Percentiles rank a stretch among this genome's conserved stretches.
Conservation (phyloP, 64 coral and sea anemone species). For the Montipora capricornis region DNA sequence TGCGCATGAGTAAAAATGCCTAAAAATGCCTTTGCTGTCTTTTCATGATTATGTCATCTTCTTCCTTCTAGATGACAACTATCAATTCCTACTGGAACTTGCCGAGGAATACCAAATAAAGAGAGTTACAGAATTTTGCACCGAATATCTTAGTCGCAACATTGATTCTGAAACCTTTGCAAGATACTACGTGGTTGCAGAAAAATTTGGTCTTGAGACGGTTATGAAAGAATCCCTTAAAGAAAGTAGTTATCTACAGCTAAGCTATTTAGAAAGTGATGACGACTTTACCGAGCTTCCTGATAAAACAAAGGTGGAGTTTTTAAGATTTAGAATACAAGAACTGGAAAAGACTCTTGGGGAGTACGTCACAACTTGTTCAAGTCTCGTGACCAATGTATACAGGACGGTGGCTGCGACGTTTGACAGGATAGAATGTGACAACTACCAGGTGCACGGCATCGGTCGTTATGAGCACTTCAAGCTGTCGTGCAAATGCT, state of each 20-base stretch:
- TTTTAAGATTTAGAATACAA: slow-evolving; percentile 37
- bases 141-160: slow-evolving; percentile 46
- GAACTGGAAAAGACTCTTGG: slow-evolving; percentile 66
- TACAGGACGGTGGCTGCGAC: slow-evolving; percentile 54
- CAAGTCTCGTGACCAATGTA: slow-evolving; percentile 5
- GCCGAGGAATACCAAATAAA: slow-evolving; percentile 73
- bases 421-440: slow-evolving; percentile 36
- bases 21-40: too few relatives aligned
- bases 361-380: slow-evolving; percentile 67
- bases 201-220: slow-evolving; percentile 34
- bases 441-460: slow-evolving; percentile 52
- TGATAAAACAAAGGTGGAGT: slow-evolving; percentile 60
- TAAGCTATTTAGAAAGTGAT: background rate
- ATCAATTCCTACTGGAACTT: slow-evolving; percentile 57
- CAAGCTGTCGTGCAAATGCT: slow-evolving; percentile 70
- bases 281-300: slow-evolving; percentile 31
- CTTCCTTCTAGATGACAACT: slow-evolving; percentile 40
- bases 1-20: too few relatives aligned
- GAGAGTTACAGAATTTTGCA: slow-evolving; percentile 42
- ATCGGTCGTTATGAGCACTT: slow-evolving; percentile 16
- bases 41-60: background rate
- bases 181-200: slow-evolving; percentile 41
- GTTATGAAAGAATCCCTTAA: slow-evolving; percentile 30
- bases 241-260: slow-evolving; percentile 26
- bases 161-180: slow-evolving; percentile 27